A percentile compares a stretch with the other conserved stretches of the same genome.
Conservation (phyloP, 1,140 invertebrate genomes). For the Lepidostoma basale region DNA sequence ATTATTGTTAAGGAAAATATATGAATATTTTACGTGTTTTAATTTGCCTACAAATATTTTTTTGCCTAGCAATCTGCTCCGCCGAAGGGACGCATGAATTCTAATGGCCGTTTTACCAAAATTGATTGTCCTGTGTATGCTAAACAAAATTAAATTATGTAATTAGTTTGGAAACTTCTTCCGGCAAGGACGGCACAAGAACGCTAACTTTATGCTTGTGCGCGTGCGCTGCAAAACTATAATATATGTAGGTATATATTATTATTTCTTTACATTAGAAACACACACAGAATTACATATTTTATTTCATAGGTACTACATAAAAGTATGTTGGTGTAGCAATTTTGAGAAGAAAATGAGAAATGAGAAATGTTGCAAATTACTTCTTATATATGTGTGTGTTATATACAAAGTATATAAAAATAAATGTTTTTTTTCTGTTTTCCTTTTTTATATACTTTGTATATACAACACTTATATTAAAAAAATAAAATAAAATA, state of each 20-base stretch:
- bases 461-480: no score
- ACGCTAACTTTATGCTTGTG: background rate
- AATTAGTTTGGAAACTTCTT: no score
- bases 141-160: background rate
- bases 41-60: conserved; percentile 33
- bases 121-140: background rate
- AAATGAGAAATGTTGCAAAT: no score
- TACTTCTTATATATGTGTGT: no score
- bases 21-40: conserved; percentile 45
- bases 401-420: no score
- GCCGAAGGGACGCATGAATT: conserved; percentile 10
- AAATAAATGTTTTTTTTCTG: no score
- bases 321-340: no score
- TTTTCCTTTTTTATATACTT: no score
- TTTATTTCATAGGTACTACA: no score
- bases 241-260: background rate
- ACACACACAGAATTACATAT: background rate
- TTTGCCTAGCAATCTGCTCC: background rate
- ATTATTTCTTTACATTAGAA: background rate
- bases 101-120: conserved; percentile 4
- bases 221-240: background rate
- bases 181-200: no score
- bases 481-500: no score
- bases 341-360: no score
- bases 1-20: conserved; percentile 45